These are phyloP conservation scores for Ptychodera flava DNA, from an alignment of 35 echinoderm and acorn worm genomes.

Conservation along the genomic window DNA sequence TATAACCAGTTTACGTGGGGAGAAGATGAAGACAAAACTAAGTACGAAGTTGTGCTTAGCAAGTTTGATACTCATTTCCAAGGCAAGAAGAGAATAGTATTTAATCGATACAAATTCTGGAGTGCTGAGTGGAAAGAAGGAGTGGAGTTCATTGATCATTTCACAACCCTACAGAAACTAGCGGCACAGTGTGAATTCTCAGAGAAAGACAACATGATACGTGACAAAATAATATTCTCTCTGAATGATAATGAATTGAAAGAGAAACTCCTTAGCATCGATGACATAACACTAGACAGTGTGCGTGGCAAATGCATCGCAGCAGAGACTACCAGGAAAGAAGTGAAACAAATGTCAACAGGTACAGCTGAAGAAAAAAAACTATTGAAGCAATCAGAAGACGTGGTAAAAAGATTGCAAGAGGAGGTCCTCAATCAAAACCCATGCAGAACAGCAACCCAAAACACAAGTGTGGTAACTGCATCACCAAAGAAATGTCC, in stretches of 20 bases:
- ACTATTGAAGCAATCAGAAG: neutral
- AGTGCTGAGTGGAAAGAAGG: neutral
- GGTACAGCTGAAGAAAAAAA: neutral
- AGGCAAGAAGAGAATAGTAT: slow-evolving; percentile 1
- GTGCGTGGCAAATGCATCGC: neutral
- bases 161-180: neutral
- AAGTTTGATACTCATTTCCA: neutral
- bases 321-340: neutral
- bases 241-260: neutral
- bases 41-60: neutral
- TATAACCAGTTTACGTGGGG: neutral
- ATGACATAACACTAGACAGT: neutral
- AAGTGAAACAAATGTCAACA: neutral
- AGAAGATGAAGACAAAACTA: neutral
- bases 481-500: slow-evolving; percentile 42
- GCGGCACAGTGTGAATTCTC: neutral
- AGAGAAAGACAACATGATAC: neutral
- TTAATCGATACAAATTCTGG: neutral
- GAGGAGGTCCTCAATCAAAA: neutral
- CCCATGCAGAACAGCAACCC: neutral
- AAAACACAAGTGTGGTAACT: slow-evolving; percentile 37
- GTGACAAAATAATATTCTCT: neutral
- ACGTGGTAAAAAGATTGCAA: neutral
- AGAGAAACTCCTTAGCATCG: neutral
- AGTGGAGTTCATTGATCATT: neutral